Evolutionary conservation across 2,797 vertebrate species (phyloP).

Genomic region (Philypnodon macrostomus): DNA sequence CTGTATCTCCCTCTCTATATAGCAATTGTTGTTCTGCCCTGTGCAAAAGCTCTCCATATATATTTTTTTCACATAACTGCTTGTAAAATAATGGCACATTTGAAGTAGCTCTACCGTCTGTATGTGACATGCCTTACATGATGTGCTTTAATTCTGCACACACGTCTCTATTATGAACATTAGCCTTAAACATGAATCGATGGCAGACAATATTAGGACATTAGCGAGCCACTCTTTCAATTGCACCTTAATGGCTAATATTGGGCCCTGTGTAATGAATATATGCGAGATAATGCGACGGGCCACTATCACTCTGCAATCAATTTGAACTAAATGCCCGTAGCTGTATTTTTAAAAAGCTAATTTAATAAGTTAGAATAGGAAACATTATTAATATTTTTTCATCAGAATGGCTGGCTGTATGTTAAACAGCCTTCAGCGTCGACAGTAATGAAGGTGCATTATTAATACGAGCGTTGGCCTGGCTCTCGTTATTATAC

Average conservation of each 20-base stretch:
- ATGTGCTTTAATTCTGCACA: constrained; percentile 42
- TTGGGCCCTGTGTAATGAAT: constrained; percentile 74
- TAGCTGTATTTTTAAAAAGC: constrained; percentile 98
- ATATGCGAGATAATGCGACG: constrained; percentile 69
- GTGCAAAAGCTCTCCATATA: too few species aligned
- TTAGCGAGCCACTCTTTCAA: constrained; percentile 60
- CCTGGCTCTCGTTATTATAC: constrained; percentile 67
- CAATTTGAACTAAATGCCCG: constrained; percentile 96
- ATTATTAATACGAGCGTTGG: constrained; percentile 95
- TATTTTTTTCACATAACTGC: too few species aligned
- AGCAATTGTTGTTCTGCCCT: too few species aligned
- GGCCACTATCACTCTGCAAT: constrained; percentile 94
- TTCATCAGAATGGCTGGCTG: constrained; percentile 92
- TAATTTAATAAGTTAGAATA: constrained; percentile 99
- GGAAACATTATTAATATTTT: constrained; percentile 99
- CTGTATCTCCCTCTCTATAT: too few species aligned
- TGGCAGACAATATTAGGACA: constrained; percentile 69
- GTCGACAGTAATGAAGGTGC: constrained; percentile 97
- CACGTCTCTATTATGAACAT: constrained; percentile 75
- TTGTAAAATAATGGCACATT: not conserved
- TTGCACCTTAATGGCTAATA: constrained; percentile 75
- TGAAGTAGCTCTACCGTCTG: not conserved
- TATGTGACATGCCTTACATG: constrained; percentile 55
- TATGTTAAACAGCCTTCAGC: constrained; percentile 99
- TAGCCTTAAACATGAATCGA: constrained; percentile 73